Percentiles rank a stretch among this genome's conserved stretches.
These are phyloP conservation scores for Euthynnus affinis DNA, from an alignment of 2,797 vertebrate genomes.

Conservation along the genomic window DNA sequence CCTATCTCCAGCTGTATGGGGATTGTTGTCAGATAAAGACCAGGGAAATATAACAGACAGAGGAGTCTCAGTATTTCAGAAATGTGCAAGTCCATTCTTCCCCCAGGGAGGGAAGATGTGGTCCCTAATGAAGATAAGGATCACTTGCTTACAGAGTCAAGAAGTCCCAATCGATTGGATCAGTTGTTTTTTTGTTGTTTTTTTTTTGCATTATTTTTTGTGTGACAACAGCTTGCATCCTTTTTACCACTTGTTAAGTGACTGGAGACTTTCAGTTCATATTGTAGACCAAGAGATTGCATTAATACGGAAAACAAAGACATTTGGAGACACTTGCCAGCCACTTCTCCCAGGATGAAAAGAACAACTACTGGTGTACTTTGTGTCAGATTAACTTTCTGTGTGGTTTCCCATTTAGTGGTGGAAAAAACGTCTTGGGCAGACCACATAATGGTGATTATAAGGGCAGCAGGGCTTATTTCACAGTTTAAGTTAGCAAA, in stretches of 20 bases:
- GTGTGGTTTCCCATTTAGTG: background rate
- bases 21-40: constrained; percentile 62
- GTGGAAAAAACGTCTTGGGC: background rate
- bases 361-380: background rate
- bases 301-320: constrained; percentile 20
- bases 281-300: background rate
- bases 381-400: constrained; percentile 6
- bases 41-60: constrained; percentile 37
- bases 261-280: constrained; percentile 4
- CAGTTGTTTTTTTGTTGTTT: constrained; percentile 13
- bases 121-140: constrained; percentile 25
- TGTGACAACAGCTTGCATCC: constrained; percentile 10
- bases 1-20: constrained; percentile 38
- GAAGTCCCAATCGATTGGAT: constrained; percentile 22
- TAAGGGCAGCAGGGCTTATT: background rate
- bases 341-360: background rate
- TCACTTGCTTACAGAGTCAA: constrained; percentile 17
- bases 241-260: constrained; percentile 14
- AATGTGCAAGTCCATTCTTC: constrained; percentile 24
- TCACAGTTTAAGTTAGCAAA: background rate
- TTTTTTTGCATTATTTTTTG: constrained; percentile 22
- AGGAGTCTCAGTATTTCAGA: constrained; percentile 33
- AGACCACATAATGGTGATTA: background rate
- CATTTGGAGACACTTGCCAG: constrained; percentile 15
- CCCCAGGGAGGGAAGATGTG: constrained; percentile 23